Evolutionary conservation across 2,113 vertebrate species (phyloP), one percentile per base, ranked within the genome.

Genomic region (Leptobrachium leishanense): DNA sequence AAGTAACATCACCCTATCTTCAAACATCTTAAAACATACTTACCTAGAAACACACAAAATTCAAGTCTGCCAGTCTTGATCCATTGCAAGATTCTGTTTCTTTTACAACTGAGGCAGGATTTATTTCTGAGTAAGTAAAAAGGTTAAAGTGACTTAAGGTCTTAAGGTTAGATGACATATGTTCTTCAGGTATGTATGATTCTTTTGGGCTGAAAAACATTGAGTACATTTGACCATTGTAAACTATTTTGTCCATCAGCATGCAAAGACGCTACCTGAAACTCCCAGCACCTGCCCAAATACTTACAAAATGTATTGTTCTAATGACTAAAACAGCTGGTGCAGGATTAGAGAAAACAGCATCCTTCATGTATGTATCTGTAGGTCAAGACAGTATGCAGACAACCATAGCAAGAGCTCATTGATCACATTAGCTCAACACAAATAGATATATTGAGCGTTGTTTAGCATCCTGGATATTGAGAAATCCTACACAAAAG

Each of bases 321-420:
- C 39, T 82, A 87, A 91, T 89, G 89, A 92, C 88, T 91, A 86
- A 87, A 93, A 90, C 92, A 94, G 84, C 93, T 92, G 93, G 90
- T n/a, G 31, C 46, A 76, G 91, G 92, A 93, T 93, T 93, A 93
- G 88, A 71, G 84, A 81, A 81, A 59, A 5, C 84, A 80, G 85
- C 84, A 88, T 87, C 86, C 90, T 89, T 82, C 76, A 79, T 67
- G 66, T 90, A 88, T 84, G 85, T 88, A 85, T 88, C 87, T 90
- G 71, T 82, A 88, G 88, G 88, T 90, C 89, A 89, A 70, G 81
- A 81, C 71, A 85, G 77, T 59, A 71, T 75, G 20, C 20, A 63
- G 85, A 13, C 75, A 55, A 82, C 82, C 70, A 55, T 68, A 89
- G 90, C 92, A 95, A 90, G 90, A 92, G 93, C 86, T 50, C 92